Base-by-base conservation (phyloP, 2,888 invertebrate species). In the Drosophila melanosoma region DNA sequence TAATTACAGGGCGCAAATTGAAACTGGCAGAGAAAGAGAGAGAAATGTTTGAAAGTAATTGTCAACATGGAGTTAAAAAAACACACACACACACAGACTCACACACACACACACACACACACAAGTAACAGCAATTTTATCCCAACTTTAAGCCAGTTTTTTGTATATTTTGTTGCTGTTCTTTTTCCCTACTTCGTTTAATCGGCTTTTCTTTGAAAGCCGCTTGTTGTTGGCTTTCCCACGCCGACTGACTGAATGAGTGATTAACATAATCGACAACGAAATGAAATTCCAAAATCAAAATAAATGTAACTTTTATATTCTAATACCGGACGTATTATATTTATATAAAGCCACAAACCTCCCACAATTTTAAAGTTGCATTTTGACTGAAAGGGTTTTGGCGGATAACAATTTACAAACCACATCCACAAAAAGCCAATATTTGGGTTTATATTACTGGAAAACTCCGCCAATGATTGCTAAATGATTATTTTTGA, bases 201-300 rank as follows among this genome's bases (percentile, higher is more conserved):
- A 77, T 65, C 78, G 48, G 76, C 64, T 77, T 77, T 76, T 42
- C 60, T 32, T 26, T 53, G 53, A 35, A 57, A 36, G 42, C 51
- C 64, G 73, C 33, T 42, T 59, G 60, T 42, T 69, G 63, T 58
- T 78, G 67, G 52, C 58, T 51, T 78, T 78, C 77, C 78, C 76
- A 80, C 79, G 80, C 68, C 45, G 52, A 38, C 23, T 36, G 36
- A 32, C 40, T 15, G 57, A 69, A 26, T 75, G 49, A 54, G 48
- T 56, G 69, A 71, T 79, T 76, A 79, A 76, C 76, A 79, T 79
- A 79, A 79, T 79, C 79, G 65, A 76, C 66, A 60, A 42, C 51
- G 42, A 52, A 66, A 62, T 59, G 35, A 51, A 66, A 40, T 64
- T 57, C 60, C 60, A 12, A 49, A 52, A 51, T 45, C 33, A 51